phyloP scores from a whole-genome alignment of 2,888 invertebrate species.

The Carpatolechia fugitivella region DNA sequence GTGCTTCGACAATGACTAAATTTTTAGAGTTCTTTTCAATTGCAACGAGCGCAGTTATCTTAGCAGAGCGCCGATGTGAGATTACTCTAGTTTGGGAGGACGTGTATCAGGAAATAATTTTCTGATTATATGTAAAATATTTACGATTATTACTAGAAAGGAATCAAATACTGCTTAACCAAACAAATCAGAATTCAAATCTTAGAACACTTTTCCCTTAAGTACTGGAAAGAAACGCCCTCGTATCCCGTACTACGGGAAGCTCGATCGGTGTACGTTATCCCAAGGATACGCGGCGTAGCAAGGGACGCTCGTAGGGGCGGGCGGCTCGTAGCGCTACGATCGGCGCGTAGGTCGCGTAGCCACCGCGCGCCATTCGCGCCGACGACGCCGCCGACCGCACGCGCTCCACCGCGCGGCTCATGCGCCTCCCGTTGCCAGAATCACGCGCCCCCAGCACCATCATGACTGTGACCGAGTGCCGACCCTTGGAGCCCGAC shows the following conservation, averaged over 20 bases:
- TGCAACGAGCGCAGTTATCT: no score
- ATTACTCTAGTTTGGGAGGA: no score
- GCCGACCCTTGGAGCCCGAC: constrained; percentile 48
- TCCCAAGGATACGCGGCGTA: constrained; percentile 19
- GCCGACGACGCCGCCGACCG: constrained; percentile 72
- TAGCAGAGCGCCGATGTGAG: no score
- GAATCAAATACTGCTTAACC: no score
- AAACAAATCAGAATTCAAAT: neutral
- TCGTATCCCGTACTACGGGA: neutral
- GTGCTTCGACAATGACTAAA: constrained; percentile 18
- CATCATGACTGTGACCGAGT: constrained; percentile 74
- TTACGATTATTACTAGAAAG: no score
- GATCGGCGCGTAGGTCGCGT: constrained; percentile 61
- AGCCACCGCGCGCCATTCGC: constrained; percentile 66
- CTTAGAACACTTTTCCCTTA: no score
- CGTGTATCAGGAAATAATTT: no score
- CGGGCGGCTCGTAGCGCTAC: constrained; percentile 56
- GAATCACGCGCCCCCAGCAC: constrained; percentile 24
- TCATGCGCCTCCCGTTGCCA: constrained; percentile 62
- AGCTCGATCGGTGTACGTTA: neutral
- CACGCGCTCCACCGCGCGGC: constrained; percentile 64
- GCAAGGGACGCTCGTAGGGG: constrained; percentile 48
- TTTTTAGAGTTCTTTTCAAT: neutral
- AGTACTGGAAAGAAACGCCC: no score
- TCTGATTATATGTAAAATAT: no score